These are phyloP conservation scores for Exocentrus adspersus DNA, from an alignment of 2,888 invertebrate species.

Conservation along the genomic window DNA sequence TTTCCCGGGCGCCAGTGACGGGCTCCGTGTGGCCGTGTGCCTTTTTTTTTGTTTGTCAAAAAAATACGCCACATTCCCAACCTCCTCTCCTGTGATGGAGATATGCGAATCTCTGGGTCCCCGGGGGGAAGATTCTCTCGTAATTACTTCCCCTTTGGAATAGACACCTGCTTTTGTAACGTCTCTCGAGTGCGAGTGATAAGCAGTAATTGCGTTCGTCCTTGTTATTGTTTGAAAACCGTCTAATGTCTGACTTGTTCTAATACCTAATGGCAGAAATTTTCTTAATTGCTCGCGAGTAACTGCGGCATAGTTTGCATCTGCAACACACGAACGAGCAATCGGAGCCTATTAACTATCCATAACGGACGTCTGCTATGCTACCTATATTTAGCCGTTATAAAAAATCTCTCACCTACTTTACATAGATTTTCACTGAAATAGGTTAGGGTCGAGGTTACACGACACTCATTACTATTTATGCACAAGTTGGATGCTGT, in stretches of 20 bases:
- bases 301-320: background rate
- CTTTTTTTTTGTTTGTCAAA: slow-evolving; percentile 33
- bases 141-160: too few relatives aligned
- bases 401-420: background rate
- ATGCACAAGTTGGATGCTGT: too few relatives aligned
- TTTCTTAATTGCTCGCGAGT: background rate
- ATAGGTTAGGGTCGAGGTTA: slow-evolving; percentile 16
- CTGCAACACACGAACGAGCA: too few relatives aligned
- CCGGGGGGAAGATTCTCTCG: slow-evolving; percentile 20
- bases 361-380: too few relatives aligned
- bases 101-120: slow-evolving; percentile 2
- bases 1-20: slow-evolving; percentile 21
- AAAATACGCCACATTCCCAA: slow-evolving; percentile 28
- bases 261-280: background rate
- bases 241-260: background rate
- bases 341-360: too few relatives aligned
- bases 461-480: background rate
- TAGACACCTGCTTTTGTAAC: background rate
- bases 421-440: too few relatives aligned
- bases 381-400: background rate
- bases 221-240: background rate
- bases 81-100: slow-evolving; percentile 19
- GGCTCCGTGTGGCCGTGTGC: slow-evolving; percentile 30
- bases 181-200: too few relatives aligned
- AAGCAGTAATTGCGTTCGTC: background rate